These are phyloP conservation scores for Seira musarum DNA, from an alignment of 2,888 invertebrate species.

Conservation along the genomic window DNA sequence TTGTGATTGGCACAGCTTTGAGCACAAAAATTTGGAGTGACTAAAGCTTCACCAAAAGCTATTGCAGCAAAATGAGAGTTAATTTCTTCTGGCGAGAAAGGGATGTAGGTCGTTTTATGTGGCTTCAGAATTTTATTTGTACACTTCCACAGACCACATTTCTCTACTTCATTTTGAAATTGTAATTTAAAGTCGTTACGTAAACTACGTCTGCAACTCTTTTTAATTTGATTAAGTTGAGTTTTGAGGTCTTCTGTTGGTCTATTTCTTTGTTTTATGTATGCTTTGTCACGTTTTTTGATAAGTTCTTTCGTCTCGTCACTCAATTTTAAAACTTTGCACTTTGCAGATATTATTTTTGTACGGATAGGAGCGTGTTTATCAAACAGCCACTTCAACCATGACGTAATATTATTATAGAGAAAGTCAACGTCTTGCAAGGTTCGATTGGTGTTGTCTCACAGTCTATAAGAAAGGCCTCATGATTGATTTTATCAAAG, in stretches of 20 bases:
- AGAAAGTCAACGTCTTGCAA: neutral
- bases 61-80: neutral
- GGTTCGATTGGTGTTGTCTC: neutral
- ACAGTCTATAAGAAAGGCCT: too few species aligned
- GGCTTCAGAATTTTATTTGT: neutral
- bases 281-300: neutral
- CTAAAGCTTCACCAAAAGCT: neutral
- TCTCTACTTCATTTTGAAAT: neutral
- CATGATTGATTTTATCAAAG: neutral
- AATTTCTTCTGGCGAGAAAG: constrained; percentile 7
- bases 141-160: neutral
- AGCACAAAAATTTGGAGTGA: too few species aligned
- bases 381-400: neutral
- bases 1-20: too few species aligned
- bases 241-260: neutral
- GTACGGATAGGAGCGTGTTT: neutral
- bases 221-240: neutral
- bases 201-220: neutral
- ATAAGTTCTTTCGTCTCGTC: neutral
- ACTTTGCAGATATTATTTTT: neutral
- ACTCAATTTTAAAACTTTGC: neutral
- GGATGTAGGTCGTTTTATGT: neutral
- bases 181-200: neutral
- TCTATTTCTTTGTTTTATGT: neutral
- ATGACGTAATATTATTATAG: neutral